Percentiles rank a stretch among this genome's conserved stretches.
phyloP scores from a whole-genome alignment of 2,888 invertebrate genomes.

The Drosophila neutralis region DNA sequence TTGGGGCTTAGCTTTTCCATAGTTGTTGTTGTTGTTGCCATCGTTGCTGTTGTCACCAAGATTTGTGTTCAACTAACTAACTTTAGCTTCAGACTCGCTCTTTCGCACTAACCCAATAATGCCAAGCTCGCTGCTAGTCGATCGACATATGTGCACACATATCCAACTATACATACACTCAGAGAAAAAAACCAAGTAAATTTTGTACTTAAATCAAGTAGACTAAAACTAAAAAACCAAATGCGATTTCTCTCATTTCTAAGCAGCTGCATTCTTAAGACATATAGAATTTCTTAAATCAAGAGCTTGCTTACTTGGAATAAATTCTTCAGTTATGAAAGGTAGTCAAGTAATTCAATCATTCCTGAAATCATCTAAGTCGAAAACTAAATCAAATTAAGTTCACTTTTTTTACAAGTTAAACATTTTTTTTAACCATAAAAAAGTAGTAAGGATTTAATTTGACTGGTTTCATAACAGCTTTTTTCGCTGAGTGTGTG shows the following conservation, averaged over 20 bases:
- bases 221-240: not conserved
- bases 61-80: conserved; percentile 78
- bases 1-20: conserved; percentile 82
- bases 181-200: not conserved
- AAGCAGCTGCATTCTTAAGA: not conserved
- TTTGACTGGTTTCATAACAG: not conserved
- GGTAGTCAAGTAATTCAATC: not conserved
- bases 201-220: not conserved
- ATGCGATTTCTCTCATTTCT: not conserved
- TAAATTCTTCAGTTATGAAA: not conserved
- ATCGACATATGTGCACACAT: conserved; percentile 13
- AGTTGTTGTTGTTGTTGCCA: conserved; percentile 50
- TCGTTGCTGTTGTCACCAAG: conserved; percentile 61
- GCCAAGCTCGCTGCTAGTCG: conserved; percentile 40
- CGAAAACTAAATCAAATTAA: not conserved
- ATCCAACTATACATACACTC: conserved; percentile 1
- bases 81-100: conserved; percentile 61
- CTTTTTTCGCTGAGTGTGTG: conserved; percentile 6
- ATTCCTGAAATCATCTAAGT: not conserved
- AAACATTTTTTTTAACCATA: not conserved
- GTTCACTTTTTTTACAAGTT: not conserved
- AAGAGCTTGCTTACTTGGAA: not conserved
- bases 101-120: conserved; percentile 71
- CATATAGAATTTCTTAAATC: not conserved
- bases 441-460: not conserved